Conservation (phyloP, 2,113 vertebrate genomes). For the Gallinago media region DNA sequence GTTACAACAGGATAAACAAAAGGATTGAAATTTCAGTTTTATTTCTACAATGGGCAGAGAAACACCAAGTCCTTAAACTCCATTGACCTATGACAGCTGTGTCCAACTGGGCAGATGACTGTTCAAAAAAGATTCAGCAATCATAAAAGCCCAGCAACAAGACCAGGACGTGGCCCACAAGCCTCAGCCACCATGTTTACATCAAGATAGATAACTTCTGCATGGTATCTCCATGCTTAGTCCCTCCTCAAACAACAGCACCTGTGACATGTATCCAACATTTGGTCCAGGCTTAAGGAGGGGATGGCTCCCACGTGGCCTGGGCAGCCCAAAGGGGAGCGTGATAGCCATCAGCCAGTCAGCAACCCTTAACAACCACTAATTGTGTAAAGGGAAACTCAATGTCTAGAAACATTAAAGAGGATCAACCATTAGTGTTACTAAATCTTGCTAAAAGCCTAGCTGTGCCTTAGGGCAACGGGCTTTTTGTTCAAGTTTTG, state of each 20-base stretch:
- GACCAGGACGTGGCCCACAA: neutral
- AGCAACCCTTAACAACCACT: neutral
- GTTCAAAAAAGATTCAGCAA: neutral
- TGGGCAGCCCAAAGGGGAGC: neutral
- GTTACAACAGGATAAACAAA: neutral
- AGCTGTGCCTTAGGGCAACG: neutral
- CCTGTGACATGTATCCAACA: neutral
- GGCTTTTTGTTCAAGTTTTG: neutral
- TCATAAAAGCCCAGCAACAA: neutral
- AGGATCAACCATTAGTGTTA: neutral
- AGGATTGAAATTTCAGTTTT: neutral
- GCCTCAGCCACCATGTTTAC: neutral
- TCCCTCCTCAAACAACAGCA: neutral
- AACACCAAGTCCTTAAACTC: neutral
- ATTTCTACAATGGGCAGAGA: neutral
- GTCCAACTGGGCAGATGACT: neutral
- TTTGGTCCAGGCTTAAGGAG: neutral
- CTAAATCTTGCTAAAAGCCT: neutral
- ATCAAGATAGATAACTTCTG: neutral
- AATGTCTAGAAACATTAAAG: neutral
- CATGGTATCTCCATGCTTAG: neutral
- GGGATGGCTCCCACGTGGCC: neutral
- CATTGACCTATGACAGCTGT: neutral
- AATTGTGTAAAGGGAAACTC: neutral
- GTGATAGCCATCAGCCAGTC: neutral